Conservation (phyloP, 2,888 invertebrate genomes). For the Scaptomyza flava region DNA sequence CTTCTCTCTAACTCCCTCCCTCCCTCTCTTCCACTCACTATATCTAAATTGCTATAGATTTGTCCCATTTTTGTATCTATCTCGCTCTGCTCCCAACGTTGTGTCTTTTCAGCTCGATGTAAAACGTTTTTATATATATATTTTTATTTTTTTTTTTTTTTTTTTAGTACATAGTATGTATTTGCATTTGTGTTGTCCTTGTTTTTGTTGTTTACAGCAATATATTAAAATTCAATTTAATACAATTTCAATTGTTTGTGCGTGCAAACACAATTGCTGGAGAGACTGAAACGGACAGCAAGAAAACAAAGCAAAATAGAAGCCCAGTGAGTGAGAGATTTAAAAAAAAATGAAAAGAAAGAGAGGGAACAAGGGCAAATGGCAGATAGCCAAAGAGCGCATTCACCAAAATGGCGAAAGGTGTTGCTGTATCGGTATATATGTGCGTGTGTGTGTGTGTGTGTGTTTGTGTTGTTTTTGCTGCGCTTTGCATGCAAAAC, state of each 20-base stretch:
- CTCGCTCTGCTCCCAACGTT: not conserved
- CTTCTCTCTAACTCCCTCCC: constrained; percentile 4
- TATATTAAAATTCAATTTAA: constrained; percentile 78
- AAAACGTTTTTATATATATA: constrained; percentile 30
- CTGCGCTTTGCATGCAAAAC: constrained; percentile 73
- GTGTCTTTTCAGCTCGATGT: constrained; percentile 23
- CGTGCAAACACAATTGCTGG: constrained; percentile 52
- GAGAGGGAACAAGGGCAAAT: not conserved
- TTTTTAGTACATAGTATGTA: constrained; percentile 3
- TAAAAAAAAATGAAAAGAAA: not conserved
- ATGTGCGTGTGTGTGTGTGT: constrained; percentile 9
- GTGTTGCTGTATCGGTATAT: constrained; percentile 47
- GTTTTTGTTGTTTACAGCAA: constrained; percentile 37
- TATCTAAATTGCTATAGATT: too few relatives aligned
- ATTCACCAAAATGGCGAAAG: constrained; percentile 50
- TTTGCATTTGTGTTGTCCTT: constrained; percentile 29
- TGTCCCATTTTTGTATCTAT: not conserved
- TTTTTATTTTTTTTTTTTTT: not conserved
- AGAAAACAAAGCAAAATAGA: not conserved
- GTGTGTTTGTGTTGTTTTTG: constrained; percentile 32
- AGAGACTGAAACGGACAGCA: constrained; percentile 5
- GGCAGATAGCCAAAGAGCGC: constrained; percentile 20
- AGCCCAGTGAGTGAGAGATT: not conserved
- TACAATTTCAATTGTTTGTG: constrained; percentile 77
- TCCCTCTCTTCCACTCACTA: not conserved